A percentile compares a stretch with the other conserved stretches of the same genome.
Conservation (phyloP, 2,113 vertebrate species). For the Coturnix japonica region DNA sequence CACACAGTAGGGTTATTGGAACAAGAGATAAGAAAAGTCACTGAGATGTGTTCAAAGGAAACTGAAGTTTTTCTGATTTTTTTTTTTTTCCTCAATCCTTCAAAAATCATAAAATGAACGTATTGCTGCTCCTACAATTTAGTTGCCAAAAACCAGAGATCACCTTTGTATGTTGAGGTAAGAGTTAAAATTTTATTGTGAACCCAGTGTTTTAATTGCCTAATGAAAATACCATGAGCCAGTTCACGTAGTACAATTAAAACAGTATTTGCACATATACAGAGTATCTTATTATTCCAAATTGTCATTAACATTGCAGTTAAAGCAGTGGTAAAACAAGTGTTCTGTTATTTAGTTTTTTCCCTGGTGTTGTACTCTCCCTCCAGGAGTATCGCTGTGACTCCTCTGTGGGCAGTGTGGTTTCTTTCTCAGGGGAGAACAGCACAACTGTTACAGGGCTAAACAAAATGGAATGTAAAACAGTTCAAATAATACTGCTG, state of each 20-base stretch:
- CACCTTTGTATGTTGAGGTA: background rate
- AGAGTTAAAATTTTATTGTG: background rate
- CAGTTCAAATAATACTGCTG: background rate
- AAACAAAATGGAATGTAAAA: background rate
- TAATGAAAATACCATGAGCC: background rate
- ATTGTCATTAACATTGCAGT: background rate
- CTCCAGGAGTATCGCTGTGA: background rate
- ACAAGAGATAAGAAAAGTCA: constrained; percentile 16
- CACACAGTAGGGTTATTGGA: background rate
- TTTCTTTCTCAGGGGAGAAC: background rate
- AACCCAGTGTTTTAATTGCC: background rate
- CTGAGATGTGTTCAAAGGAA: constrained; percentile 10
- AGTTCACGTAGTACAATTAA: background rate
- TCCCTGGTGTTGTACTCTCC: background rate
- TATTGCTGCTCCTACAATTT: background rate
- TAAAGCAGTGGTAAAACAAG: background rate
- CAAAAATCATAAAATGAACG: background rate
- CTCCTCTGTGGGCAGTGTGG: background rate
- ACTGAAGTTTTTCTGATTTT: constrained; percentile 4
- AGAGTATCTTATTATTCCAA: background rate
- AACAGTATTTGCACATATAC: background rate
- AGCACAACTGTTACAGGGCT: background rate
- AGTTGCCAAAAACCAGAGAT: background rate
- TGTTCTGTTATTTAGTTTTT: background rate
- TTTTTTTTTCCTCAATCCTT: background rate